phyloP scores from a whole-genome alignment of 1,140 invertebrate species.

The Drosophila eugracilis region DNA sequence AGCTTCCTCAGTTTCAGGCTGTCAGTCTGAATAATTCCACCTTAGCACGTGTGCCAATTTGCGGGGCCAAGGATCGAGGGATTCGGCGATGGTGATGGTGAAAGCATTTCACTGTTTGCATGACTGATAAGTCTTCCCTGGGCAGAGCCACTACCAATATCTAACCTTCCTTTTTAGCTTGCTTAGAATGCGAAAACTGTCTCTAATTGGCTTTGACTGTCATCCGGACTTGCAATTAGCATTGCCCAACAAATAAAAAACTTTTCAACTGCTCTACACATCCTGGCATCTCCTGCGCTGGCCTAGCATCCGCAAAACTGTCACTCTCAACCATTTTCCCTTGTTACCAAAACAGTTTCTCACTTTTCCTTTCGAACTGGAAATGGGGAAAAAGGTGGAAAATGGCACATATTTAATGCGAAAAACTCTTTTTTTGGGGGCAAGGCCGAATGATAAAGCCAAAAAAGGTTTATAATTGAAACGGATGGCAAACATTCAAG shows the following conservation, averaged over 20 bases:
- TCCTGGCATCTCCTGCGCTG: not conserved
- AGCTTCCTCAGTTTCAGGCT: slow-evolving; percentile 31
- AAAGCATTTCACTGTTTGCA: slow-evolving; percentile 83
- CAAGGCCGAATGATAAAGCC: slow-evolving; percentile 70
- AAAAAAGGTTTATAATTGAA: slow-evolving; percentile 74
- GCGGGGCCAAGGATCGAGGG: slow-evolving; percentile 5
- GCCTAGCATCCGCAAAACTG: slow-evolving; percentile 24
- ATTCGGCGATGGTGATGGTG: slow-evolving; percentile 31
- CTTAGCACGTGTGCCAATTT: slow-evolving; percentile 69
- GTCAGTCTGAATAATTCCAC: slow-evolving; percentile 77
- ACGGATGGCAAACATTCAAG: slow-evolving; percentile 59
- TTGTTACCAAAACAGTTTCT: slow-evolving; percentile 4
- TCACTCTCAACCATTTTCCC: slow-evolving; percentile 18
- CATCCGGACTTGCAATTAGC: slow-evolving; percentile 30
- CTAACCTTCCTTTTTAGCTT: not conserved
- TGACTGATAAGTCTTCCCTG: slow-evolving; percentile 68
- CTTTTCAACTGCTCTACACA: slow-evolving; percentile 8
- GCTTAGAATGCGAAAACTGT: slow-evolving; percentile 23
- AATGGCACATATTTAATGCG: slow-evolving; percentile 60
- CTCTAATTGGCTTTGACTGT: slow-evolving; percentile 56
- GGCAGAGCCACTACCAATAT: not conserved
- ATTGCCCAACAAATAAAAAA: slow-evolving; percentile 15
- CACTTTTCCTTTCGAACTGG: slow-evolving; percentile 11
- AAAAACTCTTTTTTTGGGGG: slow-evolving; percentile 41
- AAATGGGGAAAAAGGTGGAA: too few relatives aligned